Conservation (phyloP, 2,888 invertebrate genomes). For the Philhelius pedissequus region DNA sequence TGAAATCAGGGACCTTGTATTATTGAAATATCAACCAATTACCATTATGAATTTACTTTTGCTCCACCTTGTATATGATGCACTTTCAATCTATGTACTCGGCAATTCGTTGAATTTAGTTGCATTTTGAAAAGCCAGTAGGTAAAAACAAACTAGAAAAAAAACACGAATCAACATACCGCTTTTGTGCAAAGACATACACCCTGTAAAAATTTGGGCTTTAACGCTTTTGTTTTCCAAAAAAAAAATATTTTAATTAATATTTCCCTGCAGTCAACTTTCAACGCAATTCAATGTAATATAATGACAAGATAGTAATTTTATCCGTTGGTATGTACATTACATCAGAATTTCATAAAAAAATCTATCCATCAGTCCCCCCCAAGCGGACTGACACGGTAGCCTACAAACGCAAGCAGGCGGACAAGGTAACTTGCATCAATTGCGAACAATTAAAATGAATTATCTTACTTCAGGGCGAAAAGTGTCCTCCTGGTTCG, state of each 20-base stretch:
- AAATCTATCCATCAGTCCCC: neutral
- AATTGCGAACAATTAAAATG: slow-evolving; percentile 60
- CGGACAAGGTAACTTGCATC: slow-evolving; percentile 43
- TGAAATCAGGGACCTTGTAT: too few relatives aligned
- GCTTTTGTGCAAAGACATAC: neutral
- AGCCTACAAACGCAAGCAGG: slow-evolving; percentile 34
- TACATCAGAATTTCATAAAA: neutral
- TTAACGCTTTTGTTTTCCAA: neutral
- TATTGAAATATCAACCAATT: too few relatives aligned
- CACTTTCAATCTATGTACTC: too few relatives aligned
- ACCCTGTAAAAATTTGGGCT: neutral
- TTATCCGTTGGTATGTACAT: neutral
- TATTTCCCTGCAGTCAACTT: neutral
- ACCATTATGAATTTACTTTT: too few relatives aligned
- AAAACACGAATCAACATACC: too few relatives aligned
- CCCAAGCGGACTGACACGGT: slow-evolving; percentile 18
- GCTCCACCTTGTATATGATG: too few relatives aligned
- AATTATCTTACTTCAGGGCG: slow-evolving; percentile 26
- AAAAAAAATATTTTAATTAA: slow-evolving; percentile 19
- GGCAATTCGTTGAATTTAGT: too few relatives aligned
- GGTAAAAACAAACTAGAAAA: too few relatives aligned
- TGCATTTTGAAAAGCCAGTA: too few relatives aligned
- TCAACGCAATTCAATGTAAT: neutral
- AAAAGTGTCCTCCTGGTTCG: neutral
- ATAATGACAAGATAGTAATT: slow-evolving; percentile 7